Conservation (phyloP, 2,113 vertebrate species). For the Pristiophorus japonicus region DNA sequence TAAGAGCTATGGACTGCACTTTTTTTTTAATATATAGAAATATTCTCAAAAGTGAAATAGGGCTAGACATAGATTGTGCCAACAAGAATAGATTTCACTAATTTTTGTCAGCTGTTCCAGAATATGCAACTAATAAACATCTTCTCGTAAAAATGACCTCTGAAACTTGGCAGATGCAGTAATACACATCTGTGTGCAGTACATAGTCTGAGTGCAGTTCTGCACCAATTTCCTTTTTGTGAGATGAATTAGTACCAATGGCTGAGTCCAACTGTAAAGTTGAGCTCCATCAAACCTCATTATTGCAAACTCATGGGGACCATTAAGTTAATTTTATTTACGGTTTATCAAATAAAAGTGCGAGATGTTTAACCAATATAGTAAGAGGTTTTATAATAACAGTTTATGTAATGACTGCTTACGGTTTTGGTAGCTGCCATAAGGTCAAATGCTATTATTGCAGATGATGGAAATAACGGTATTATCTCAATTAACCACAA, state of each 20-base stretch:
- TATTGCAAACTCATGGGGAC: background rate
- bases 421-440: background rate
- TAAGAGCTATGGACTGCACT: background rate
- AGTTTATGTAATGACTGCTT: background rate
- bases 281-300: background rate
- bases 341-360: background rate
- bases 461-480: background rate
- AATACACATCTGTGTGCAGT: constrained; percentile 24
- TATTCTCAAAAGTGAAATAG: background rate
- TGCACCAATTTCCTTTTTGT: background rate
- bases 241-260: constrained; percentile 8
- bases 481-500: background rate
- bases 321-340: background rate
- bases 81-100: background rate
- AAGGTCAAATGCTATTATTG: background rate
- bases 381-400: background rate
- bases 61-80: no score
- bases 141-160: constrained; percentile 12
- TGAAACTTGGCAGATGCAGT: constrained; percentile 7
- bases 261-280: constrained; percentile 7
- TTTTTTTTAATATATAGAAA: no score
- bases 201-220: background rate
- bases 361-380: background rate
- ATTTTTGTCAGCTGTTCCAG: constrained; percentile 12
- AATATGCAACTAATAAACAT: constrained; percentile 21